Conservation (phyloP, 2,888 invertebrate species). For the Machimus atricapillus region DNA sequence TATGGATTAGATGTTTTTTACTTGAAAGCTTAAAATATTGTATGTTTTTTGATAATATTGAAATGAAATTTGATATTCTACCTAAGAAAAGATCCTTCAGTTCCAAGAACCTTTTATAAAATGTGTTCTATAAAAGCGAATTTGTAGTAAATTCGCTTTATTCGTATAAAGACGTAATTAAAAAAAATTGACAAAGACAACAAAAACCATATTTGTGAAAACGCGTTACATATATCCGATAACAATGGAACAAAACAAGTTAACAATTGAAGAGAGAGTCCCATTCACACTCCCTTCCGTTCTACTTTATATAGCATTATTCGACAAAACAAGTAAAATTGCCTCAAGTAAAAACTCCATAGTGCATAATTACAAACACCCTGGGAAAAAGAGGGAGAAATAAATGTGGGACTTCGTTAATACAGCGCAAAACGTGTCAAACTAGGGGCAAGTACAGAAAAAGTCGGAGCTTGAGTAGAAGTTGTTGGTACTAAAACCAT, state of each 20-base stretch:
- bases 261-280: not conserved
- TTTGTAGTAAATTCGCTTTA: not conserved
- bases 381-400: not conserved
- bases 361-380: not conserved
- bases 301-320: not conserved
- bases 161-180: not conserved
- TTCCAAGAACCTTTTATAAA: not conserved
- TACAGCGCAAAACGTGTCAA: not conserved
- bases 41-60: not conserved
- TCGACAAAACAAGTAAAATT: not conserved
- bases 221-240: not conserved
- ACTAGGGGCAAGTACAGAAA: not conserved
- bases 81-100: not conserved
- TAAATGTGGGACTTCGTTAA: not conserved
- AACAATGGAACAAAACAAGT: not conserved
- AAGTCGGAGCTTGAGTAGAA: not conserved
- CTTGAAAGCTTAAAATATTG: not conserved
- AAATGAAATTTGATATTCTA: not conserved
- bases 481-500: not conserved
- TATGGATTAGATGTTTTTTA: not conserved
- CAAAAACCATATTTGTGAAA: not conserved
- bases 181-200: not conserved
- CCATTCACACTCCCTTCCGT: not conserved
- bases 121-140: not conserved
- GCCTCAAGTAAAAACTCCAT: not conserved